Evolutionary conservation across 2,113 vertebrate species (phyloP).

Genomic region (Silurus meridionalis): DNA sequence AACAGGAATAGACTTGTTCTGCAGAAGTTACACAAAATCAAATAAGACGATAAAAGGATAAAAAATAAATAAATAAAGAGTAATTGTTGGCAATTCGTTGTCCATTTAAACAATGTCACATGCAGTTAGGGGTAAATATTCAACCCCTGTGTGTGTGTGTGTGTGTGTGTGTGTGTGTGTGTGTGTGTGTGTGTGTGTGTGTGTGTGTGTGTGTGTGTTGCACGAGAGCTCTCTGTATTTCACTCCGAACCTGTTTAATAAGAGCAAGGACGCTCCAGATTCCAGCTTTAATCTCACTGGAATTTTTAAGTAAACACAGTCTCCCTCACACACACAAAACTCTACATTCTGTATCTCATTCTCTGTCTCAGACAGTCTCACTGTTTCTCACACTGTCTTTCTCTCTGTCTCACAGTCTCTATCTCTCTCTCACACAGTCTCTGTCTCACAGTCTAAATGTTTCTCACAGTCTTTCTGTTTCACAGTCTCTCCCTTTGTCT

Average conservation of each 20-base stretch:
- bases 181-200: background rate
- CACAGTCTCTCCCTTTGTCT: too few species aligned
- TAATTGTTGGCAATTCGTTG: background rate
- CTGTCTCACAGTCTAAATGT: background rate
- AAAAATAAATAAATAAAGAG: background rate
- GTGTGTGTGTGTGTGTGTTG: background rate
- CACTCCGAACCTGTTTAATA: background rate
- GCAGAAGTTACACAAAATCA: background rate
- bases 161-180: background rate
- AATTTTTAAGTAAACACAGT: slow-evolving; percentile 21
- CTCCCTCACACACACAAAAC: background rate
- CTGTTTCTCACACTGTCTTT: background rate
- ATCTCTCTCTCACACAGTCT: too few species aligned
- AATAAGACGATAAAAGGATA: background rate
- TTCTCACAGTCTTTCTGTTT: background rate
- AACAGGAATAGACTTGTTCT: background rate
- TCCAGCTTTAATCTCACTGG: slow-evolving; percentile 25
- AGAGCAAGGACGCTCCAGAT: background rate
- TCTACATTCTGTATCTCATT: too few species aligned
- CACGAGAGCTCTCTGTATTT: background rate
- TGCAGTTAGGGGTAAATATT: background rate
- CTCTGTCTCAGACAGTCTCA: too few species aligned
- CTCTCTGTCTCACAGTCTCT: too few species aligned
- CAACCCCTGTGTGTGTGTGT: background rate
- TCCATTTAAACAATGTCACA: background rate